Percentiles rank a stretch among this genome's conserved stretches.
These are phyloP conservation scores for Drosophila atroscutellata DNA, from an alignment of 2,888 invertebrate genomes.

Conservation along the genomic window DNA sequence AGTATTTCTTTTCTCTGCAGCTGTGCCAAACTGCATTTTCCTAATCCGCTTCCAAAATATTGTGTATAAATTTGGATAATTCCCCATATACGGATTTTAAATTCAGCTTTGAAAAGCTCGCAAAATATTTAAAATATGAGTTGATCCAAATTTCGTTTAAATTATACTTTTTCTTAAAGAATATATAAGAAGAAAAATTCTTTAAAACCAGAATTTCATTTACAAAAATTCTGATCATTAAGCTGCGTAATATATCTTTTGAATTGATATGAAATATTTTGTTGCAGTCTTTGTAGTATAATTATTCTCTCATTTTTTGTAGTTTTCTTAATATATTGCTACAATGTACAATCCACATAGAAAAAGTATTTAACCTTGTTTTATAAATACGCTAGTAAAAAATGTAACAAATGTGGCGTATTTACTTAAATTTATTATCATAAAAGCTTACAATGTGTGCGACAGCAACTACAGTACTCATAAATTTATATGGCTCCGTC, in stretches of 20 bases:
- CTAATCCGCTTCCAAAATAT: conserved; percentile 12
- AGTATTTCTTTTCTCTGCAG: conserved; percentile 13
- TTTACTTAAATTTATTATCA: conserved; percentile 1
- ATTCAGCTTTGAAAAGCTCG: not conserved
- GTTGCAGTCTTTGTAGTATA: not conserved
- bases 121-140: conserved; percentile 3
- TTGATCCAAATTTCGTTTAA: not conserved
- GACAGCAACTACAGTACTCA: conserved; percentile 40
- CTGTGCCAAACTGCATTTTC: conserved; percentile 30
- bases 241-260: not conserved
- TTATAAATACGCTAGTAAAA: not conserved
- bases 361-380: not conserved
- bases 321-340: not conserved
- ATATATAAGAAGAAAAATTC: not conserved
- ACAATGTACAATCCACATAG: not conserved
- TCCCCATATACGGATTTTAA: not conserved
- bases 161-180: no score
- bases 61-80: not conserved
- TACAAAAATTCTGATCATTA: not conserved
- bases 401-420: not conserved
- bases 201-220: not conserved
- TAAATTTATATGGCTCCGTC: conserved; percentile 70
- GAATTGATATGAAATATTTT: not conserved
- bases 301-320: not conserved
- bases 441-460: not conserved